Percentiles rank a stretch among this genome's conserved stretches.
phyloP scores from a whole-genome alignment of 2,888 invertebrate genomes.

The Helicoverpa assulta region DNA sequence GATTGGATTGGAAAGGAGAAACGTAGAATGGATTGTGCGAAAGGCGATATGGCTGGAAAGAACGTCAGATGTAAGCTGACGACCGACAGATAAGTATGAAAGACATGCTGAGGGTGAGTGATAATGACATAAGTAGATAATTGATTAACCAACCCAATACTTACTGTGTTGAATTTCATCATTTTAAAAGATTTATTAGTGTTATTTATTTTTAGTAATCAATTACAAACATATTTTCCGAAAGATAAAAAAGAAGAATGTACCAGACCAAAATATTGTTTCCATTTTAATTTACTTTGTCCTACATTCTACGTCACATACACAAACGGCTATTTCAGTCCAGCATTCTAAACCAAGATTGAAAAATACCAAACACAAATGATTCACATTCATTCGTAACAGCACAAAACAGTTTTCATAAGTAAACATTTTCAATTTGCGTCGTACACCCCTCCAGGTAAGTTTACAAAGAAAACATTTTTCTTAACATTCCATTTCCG shows the following conservation, averaged over 20 bases:
- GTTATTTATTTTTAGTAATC: no score
- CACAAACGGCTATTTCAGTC: background rate
- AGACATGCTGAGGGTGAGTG: no score
- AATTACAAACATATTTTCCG: no score
- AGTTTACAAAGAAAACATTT: conserved; percentile 44
- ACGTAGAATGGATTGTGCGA: no score
- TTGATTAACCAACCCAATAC: no score
- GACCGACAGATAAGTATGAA: background rate
- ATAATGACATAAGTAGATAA: no score
- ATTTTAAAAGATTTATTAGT: no score
- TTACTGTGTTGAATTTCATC: no score
- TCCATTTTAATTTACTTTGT: background rate
- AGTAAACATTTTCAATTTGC: conserved; percentile 52
- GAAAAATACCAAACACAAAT: conserved; percentile 38
- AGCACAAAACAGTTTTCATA: conserved; percentile 27
- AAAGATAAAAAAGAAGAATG: no score
- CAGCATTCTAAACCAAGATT: conserved; percentile 32
- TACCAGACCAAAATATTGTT: no score
- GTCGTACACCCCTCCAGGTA: conserved; percentile 35
- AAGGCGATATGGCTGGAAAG: background rate
- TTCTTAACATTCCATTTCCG: conserved; percentile 41
- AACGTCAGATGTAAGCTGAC: background rate
- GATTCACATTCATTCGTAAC: conserved; percentile 29
- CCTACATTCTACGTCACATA: background rate
- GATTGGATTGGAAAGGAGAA: no score